Evolutionary conservation across 2,888 invertebrate species (phyloP), one percentile per base, ranked within the genome.

Genomic region (Bibio marci): DNA sequence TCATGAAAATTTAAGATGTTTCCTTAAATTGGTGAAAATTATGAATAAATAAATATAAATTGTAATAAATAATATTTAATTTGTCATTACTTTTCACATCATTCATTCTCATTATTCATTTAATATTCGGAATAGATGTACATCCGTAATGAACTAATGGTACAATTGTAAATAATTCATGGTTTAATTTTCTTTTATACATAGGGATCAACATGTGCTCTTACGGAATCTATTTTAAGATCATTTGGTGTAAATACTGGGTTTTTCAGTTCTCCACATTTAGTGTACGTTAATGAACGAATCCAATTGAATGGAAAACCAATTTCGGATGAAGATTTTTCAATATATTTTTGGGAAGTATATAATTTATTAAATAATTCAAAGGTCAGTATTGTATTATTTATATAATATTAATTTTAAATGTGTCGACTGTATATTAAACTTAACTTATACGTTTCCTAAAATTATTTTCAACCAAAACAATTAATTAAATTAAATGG

Each of bases 181-280:
- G n/a, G n/a, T n/a, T n/a, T n/a, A n/a, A n/a, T n/a, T n/a, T n/a
- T n/a, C n/a, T n/a, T 35, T 44, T 46, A 12, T n/a, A 47, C 46
- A 37, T 46, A 73, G 74, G 88, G 86, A 17, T 91, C 92, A 14
- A 92, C 94, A 1, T 92, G 94, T 56, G 91, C 94, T 0, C 79
- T 87, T 59, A 76, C 80, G 46, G 98, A 98, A 59, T 76, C 81
- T 1, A 85, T 98, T 44, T 66, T 98, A 10, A 73, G 87, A 1
- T 64, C 73, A 18, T 77, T 85, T 55, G 91, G 91, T 3, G 76
- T 73, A 52, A 78, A 71, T 51, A 97, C 95, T 0, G 97, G 97
- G 6, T 86, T 98, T 57, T 97, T 76, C 59, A 90, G 90, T 36
- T 98, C 97, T 1, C 98, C 98, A 1, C 98, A 99, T 63, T 64